These are phyloP conservation scores for Apantesis nais DNA, from an alignment of 2,888 invertebrate species.

Conservation along the genomic window DNA sequence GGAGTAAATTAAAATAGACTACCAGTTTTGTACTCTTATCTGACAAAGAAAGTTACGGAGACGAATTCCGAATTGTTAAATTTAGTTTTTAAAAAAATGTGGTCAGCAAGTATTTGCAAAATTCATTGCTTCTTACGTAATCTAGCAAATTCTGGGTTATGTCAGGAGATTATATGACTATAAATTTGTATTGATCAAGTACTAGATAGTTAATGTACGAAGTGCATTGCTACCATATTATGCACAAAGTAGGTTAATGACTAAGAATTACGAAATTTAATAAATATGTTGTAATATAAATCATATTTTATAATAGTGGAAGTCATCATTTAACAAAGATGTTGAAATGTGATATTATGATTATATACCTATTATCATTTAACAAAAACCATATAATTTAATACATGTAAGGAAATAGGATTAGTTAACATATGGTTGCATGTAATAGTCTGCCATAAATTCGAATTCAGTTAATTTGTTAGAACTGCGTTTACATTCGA, in stretches of 20 bases:
- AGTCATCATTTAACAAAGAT: neutral
- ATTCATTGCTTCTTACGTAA: neutral
- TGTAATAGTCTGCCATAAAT: slow-evolving; percentile 25
- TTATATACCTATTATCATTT: neutral
- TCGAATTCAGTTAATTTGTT: slow-evolving; percentile 30
- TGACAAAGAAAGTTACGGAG: neutral
- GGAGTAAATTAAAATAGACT: slow-evolving; percentile 22
- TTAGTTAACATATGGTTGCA: slow-evolving; percentile 31
- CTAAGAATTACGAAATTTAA: neutral
- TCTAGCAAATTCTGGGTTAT: neutral
- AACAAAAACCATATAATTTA: neutral
- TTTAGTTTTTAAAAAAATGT: neutral
- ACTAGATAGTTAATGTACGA: neutral
- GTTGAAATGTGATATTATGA: neutral
- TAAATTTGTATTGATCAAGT: neutral
- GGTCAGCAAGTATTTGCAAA: too few species aligned
- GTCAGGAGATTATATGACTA: neutral
- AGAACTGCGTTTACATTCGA: slow-evolving; percentile 24
- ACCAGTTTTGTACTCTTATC: slow-evolving; percentile 1
- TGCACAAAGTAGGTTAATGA: neutral
- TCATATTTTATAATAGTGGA: neutral
- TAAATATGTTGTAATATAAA: neutral
- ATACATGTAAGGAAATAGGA: neutral
- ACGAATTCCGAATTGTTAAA: neutral
- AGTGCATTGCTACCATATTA: neutral